Conservation (phyloP, 2,888 invertebrate genomes). For the Gymnosoma rotundatum region DNA sequence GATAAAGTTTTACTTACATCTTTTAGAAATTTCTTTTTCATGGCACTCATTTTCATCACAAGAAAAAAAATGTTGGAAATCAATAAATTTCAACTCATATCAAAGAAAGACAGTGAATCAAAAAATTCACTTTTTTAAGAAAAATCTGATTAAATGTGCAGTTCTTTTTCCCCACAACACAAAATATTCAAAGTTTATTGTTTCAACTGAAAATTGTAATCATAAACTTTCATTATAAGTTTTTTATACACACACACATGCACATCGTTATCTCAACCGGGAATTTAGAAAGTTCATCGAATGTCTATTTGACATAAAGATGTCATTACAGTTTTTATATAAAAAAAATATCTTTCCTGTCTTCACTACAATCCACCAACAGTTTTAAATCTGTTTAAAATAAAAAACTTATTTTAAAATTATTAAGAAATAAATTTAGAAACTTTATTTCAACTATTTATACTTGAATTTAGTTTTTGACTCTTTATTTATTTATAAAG, state of each 20-base stretch:
- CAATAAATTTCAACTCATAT: slow-evolving; percentile 8
- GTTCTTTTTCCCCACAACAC: slow-evolving; percentile 15
- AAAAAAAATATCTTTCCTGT: no score
- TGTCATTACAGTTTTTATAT: slow-evolving; percentile 23
- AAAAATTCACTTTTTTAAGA: background rate
- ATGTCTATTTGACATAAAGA: background rate
- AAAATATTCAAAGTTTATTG: slow-evolving; percentile 51
- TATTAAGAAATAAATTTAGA: slow-evolving; percentile 7
- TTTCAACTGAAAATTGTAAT: slow-evolving; percentile 34
- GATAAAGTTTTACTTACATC: slow-evolving; percentile 58
- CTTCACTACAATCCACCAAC: no score
- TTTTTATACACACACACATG: background rate
- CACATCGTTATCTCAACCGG: background rate
- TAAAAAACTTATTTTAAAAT: background rate
- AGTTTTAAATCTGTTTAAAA: no score
- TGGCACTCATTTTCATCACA: slow-evolving; percentile 8
- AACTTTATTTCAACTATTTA: slow-evolving; percentile 18
- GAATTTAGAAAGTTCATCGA: background rate
- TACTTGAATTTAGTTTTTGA: background rate
- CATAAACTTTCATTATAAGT: slow-evolving; percentile 25
- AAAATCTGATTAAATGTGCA: slow-evolving; percentile 8
- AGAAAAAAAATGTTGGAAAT: background rate
- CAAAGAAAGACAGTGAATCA: background rate
- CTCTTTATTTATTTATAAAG: no score
- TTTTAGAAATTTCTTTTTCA: slow-evolving; percentile 51